phyloP scores from a whole-genome alignment of 2,113 vertebrate species.

The Origma solitaria region DNA sequence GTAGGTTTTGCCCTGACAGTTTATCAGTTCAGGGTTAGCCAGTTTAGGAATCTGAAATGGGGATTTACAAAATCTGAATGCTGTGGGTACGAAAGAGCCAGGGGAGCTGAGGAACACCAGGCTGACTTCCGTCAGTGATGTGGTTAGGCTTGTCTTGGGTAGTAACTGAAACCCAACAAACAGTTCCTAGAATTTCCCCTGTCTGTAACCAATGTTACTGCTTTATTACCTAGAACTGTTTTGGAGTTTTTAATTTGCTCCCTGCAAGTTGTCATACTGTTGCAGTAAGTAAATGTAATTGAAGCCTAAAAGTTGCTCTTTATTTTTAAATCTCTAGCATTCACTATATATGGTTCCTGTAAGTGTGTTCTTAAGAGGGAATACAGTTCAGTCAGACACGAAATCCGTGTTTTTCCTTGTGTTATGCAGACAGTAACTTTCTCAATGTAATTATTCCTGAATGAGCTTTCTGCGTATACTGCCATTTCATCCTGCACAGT shows the following conservation, averaged over 20 bases:
- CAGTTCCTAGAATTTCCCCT: background rate
- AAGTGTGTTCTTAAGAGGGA: background rate
- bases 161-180: background rate
- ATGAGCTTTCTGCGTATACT: background rate
- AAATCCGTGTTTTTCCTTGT: background rate
- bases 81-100: background rate
- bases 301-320: background rate
- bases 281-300: background rate
- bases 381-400: background rate
- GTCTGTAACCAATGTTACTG: rapidly evolving
- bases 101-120: background rate
- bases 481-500: background rate
- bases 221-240: background rate
- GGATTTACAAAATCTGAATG: background rate
- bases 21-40: background rate
- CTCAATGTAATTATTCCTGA: background rate
- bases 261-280: background rate
- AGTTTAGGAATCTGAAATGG: background rate
- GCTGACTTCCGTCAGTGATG: background rate
- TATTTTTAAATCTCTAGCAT: background rate
- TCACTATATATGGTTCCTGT: background rate
- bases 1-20: background rate
- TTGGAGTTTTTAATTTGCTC: background rate
- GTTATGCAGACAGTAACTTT: background rate
- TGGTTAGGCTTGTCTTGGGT: background rate